phyloP scores from a whole-genome alignment of 1,140 invertebrate genomes.

The Portunus trituberculatus region DNA sequence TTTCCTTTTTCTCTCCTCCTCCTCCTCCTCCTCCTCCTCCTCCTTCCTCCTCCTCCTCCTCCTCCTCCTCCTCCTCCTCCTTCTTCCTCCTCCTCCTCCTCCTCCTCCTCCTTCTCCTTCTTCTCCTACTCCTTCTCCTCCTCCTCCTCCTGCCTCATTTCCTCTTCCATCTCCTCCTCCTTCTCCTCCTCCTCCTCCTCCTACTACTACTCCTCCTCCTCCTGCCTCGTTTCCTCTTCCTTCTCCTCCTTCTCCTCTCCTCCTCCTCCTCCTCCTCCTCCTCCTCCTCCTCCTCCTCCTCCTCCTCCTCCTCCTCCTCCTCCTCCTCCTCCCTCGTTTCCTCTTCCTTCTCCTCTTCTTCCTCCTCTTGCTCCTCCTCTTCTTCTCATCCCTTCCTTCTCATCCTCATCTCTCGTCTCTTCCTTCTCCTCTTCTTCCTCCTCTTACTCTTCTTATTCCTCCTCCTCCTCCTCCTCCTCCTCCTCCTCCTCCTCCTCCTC shows the following conservation, averaged over 20 bases:
- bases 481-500: not conserved
- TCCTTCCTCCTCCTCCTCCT: not conserved
- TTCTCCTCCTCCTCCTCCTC: too few species aligned
- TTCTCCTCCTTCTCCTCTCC: not conserved
- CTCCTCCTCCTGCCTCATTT: too few species aligned
- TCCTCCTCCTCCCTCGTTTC: not conserved
- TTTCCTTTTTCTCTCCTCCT: not conserved
- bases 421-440: not conserved
- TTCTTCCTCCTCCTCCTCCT: too few species aligned
- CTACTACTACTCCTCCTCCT: too few species aligned
- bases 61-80: not conserved
- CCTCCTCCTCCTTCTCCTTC: too few species aligned
- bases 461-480: not conserved
- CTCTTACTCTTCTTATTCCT: too few species aligned
- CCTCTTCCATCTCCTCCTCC: not conserved
- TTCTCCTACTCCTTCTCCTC: too few species aligned
- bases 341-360: not conserved
- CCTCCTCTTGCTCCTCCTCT: too few species aligned
- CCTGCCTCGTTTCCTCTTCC: too few species aligned
- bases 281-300: conserved; percentile 43
- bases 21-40: not conserved
- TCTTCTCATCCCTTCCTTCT: too few species aligned
- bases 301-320: not conserved
- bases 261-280: conserved; percentile 44
- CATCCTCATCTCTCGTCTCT: too few species aligned